Percentiles rank a stretch among this genome's conserved stretches.
phyloP scores from a whole-genome alignment of 2,888 invertebrate genomes.

The Encarsia formosa region DNA sequence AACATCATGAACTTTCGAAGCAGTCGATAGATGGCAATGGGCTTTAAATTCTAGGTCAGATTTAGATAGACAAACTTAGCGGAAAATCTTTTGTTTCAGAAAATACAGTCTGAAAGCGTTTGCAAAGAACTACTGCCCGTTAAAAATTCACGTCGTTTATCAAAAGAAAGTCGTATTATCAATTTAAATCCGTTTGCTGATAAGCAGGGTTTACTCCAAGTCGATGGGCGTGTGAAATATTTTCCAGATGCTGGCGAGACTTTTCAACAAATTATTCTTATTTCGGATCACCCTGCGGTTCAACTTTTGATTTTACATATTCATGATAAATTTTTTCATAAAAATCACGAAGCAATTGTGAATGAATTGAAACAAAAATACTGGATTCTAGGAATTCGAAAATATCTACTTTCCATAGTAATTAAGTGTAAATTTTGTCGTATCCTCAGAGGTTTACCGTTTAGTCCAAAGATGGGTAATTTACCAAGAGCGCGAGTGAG shows the following conservation, averaged over 20 bases:
- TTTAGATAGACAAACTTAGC: background rate
- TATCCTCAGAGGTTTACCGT: background rate
- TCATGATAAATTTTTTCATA: constrained; percentile 4
- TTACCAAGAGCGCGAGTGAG: background rate
- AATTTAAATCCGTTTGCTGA: background rate
- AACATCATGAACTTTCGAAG: background rate
- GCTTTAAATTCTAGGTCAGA: too few relatives aligned
- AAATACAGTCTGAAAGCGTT: constrained; percentile 1
- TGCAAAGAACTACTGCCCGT: background rate
- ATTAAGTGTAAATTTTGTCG: background rate
- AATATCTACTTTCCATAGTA: background rate
- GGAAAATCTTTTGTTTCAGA: background rate
- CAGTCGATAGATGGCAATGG: too few relatives aligned
- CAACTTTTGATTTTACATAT: constrained; percentile 6
- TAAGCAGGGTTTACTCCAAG: background rate
- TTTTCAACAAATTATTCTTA: constrained; percentile 8
- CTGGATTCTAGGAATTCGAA: background rate
- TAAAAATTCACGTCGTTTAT: background rate
- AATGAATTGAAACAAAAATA: constrained; percentile 9
- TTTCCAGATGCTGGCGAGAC: too few relatives aligned
- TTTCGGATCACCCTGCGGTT: constrained; percentile 2
- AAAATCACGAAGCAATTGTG: constrained; percentile 10
- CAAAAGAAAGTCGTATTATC: background rate
- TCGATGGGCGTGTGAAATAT: background rate
- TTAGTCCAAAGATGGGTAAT: background rate